Base-by-base conservation (phyloP, 1,140 invertebrate genomes). In the Maconellicoccus hirsutus region DNA sequence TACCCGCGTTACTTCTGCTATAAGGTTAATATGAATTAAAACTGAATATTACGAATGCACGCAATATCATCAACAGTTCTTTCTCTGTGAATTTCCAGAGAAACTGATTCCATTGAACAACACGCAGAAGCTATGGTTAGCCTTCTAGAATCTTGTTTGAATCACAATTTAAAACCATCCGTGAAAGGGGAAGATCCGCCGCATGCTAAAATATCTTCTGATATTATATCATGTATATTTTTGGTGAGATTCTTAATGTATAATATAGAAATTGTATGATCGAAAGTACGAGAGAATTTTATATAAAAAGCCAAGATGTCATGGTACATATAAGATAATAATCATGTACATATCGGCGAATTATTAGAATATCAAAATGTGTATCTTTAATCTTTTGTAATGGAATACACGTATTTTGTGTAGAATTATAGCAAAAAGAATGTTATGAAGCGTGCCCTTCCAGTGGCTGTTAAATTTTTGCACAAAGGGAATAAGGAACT, bases 191-290 rank as follows among this genome's bases (percentile, higher is more conserved):
- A 91, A 77, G 93, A 96, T 81, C 92, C 93, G 12, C 93, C 94
- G 6, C 93, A 96, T 85, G 92, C 93, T 21, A 96, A 96, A 83
- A 96, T 97, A 76, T 92, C 92, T 7, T 91, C 91, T 63, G 94
- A 96, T 83, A 86, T 96, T 69, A 89, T 96, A 75, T 93, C 92
- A 70, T 94, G 92, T 81, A 88, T 97, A 78, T 96, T 97, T 81
- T 82, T 94, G 82, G 93, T 96, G 82, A 84, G 82, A 61, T 26
- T 25, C 63, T 10, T 22, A 4, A 3, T 59, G 52, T 59, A 59
- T 16, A 4, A 19, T 22, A 59, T 38, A 38, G 14, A 38, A 38
- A 38, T 38, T 38, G 14, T 14, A 38, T n/a, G n/a, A n/a, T n/a
- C n/a, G n/a, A n/a, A n/a, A n/a, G n/a, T n/a, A n/a, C n/a, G n/a